phyloP scores from a whole-genome alignment of 1,140 invertebrate species.

The Caenorhabditis elegans region WBcel235 BX284602.5:9876501-9877000 shows the following conservation, averaged over 20 bases:
- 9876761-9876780: slow-evolving; percentile 40
- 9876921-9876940: slow-evolving; percentile 40
- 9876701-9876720: too few relatives aligned
- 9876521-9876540: slow-evolving; percentile 33
- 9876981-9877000: slow-evolving; percentile 15
- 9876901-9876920: slow-evolving; percentile 47
- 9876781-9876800: neutral
- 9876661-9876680: too few relatives aligned
- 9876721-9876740: slow-evolving; percentile 37
- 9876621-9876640: too few relatives aligned
- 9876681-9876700: too few relatives aligned
- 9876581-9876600: too few relatives aligned
- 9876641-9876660: too few relatives aligned
- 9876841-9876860: too few relatives aligned
- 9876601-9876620: too few relatives aligned
- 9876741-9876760: slow-evolving; percentile 50
- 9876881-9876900: slow-evolving; percentile 16
- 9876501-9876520: slow-evolving; percentile 37
- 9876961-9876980: slow-evolving; percentile 31
- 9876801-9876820: neutral
- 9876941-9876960: slow-evolving; percentile 47
- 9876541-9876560: neutral
- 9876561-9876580: neutral
- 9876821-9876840: neutral
- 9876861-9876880: neutral